Conservation (phyloP, 2,797 vertebrate genomes). For the Tapirus indicus region DNA sequence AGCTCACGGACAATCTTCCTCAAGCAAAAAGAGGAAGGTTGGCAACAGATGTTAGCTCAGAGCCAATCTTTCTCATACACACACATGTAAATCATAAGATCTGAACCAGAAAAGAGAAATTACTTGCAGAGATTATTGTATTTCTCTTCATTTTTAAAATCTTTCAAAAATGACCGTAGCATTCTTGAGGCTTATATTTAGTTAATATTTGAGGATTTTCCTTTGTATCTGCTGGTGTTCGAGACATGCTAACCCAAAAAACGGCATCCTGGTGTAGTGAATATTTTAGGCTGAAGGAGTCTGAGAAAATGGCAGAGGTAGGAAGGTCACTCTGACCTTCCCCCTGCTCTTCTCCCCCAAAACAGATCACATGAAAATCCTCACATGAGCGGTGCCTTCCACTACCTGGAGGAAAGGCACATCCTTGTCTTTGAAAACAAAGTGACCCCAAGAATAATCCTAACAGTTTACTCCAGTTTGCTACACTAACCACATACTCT, state of each 20-base stretch:
- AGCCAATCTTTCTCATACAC: too few relatives aligned
- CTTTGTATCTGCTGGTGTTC: neutral
- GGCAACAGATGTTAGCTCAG: too few relatives aligned
- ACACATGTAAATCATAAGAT: neutral
- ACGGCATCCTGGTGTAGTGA: neutral
- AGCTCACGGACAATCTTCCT: too few relatives aligned
- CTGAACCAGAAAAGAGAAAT: neutral
- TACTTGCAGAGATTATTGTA: neutral
- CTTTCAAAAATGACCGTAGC: neutral
- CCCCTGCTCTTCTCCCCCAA: neutral
- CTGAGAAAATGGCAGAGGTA: neutral
- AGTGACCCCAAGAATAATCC: neutral
- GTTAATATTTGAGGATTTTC: neutral
- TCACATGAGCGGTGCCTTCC: neutral
- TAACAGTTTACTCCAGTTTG: neutral
- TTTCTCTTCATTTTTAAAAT: constrained; percentile 13
- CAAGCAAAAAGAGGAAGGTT: too few relatives aligned
- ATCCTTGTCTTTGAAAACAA: neutral
- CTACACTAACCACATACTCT: neutral
- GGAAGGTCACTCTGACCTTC: neutral
- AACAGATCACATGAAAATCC: neutral
- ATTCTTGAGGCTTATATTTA: neutral
- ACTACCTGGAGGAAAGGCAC: neutral
- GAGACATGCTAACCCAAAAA: neutral
- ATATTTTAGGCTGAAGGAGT: neutral